Evolutionary conservation across 2,113 vertebrate genomes (phyloP).

Genomic region (Microtus ochrogaster): DNA sequence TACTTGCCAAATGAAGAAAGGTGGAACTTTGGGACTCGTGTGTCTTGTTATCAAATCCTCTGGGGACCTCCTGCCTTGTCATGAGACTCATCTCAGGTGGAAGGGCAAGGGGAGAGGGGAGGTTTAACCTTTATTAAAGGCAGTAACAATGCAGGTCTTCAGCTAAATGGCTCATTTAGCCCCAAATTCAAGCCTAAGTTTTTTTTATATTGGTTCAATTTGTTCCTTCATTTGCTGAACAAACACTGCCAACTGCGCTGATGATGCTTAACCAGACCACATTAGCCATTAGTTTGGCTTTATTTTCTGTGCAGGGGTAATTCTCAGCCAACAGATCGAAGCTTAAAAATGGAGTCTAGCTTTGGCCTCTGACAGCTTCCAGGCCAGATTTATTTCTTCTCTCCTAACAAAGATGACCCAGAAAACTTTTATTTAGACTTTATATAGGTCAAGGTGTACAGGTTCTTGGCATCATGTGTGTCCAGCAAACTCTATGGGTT

Average conservation of each 20-base stretch:
- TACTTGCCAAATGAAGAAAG: conserved; percentile 45
- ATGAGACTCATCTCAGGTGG: neutral
- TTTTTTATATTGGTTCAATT: conserved; percentile 14
- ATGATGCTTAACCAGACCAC: neutral
- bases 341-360: conserved; percentile 35
- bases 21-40: neutral
- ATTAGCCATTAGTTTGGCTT: conserved; percentile 13
- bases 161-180: neutral
- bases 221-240: conserved; percentile 22
- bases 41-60: conserved; percentile 1
- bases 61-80: neutral
- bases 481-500: neutral
- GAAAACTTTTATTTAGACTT: conserved; percentile 27
- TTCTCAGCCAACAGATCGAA: neutral
- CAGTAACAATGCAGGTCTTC: neutral
- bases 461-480: fast-evolving
- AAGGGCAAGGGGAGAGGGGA: neutral
- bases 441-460: neutral
- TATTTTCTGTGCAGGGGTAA: conserved; percentile 24
- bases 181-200: conserved; percentile 38
- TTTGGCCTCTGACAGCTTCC: conserved; percentile 38
- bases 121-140: neutral
- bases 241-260: neutral
- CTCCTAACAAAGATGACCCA: conserved; percentile 20
- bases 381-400: conserved; percentile 42